A percentile compares a stretch with the other conserved stretches of the same genome.
phyloP scores from a whole-genome alignment of 2,888 invertebrate genomes.

The Choristoneura rosaceana region DNA sequence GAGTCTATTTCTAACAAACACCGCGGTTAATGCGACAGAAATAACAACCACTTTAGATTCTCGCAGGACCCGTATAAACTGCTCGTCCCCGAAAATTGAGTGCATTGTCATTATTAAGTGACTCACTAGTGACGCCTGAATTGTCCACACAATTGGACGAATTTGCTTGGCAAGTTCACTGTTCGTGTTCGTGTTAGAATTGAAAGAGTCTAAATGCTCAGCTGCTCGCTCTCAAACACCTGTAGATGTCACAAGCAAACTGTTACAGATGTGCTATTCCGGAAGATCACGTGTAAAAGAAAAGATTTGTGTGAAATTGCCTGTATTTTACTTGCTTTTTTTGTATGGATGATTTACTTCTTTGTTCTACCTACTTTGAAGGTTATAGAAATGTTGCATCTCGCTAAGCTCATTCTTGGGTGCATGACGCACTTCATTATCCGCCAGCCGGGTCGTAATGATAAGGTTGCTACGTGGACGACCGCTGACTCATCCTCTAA shows the following conservation, averaged over 20 bases:
- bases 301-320: too few species aligned
- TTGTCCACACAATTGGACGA: conserved; percentile 50
- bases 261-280: not conserved
- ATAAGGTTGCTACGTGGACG: conserved; percentile 33
- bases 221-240: not conserved
- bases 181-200: conserved; percentile 26
- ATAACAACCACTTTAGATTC: conserved; percentile 43
- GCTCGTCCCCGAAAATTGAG: conserved; percentile 50
- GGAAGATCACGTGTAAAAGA: not conserved
- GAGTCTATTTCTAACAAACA: conserved; percentile 51
- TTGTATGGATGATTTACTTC: not conserved
- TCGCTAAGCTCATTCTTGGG: conserved; percentile 19
- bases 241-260: not conserved
- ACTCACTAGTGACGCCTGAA: conserved; percentile 40
- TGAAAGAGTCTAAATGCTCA: not conserved
- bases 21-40: conserved; percentile 42
- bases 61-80: conserved; percentile 45
- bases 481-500: conserved; percentile 34
- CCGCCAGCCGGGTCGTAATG: conserved; percentile 31
- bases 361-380: conserved; percentile 16
- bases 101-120: conserved; percentile 46
- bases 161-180: conserved; percentile 52
- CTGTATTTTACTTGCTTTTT: not conserved
- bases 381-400: conserved; percentile 25
- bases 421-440: conserved; percentile 39